Evolutionary conservation across 2,797 vertebrate genomes (phyloP), one percentile per base, ranked within the genome.

Genomic region (Synanceia verrucosa): DNA sequence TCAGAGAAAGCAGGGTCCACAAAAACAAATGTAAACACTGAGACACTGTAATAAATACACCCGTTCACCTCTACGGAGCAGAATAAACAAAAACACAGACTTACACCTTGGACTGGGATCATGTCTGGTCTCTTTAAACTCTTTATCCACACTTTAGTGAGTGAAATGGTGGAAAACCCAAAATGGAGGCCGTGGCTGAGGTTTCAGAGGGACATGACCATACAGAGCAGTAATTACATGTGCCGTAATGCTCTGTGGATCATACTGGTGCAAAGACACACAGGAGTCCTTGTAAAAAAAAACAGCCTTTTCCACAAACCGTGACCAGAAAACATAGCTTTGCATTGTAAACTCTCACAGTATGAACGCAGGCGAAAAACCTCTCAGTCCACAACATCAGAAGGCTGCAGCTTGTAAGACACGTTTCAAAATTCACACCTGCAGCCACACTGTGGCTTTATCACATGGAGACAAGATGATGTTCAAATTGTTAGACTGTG

Each of bases 171-270:
- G 87, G 85, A 89, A 90, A 90, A 88, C 78, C 86, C 89, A 88
- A 92, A 89, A 87, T 88, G 88, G 91, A 90, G 81, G 84, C 77
- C 66, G 75, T 82, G 83, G 84, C 89, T 93, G 92, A 93, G 92
- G 93, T 93, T 93, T 92, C 59, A 81, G 73, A 85, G 81, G 79
- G 88, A 93, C 92, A 91, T 90, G 91, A 93, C 92, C 91, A 84
- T 87, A 89, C 88, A 74, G 82, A 6, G 76, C 80, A 65, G 90
- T 93, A 94, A 93, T 93, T 94, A 93, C 82, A 93, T 68, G 79
- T 87, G 82, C 81, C 46, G 82, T 93, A 92, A 93, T 91, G 86
- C 86, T 80, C 83, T 91, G 91, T 57, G 88, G 90, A 88, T 86
- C 73, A 63, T n/a, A 83, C 88, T 85, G 77, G 84, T 62, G 65